Conservation (phyloP, 2,888 invertebrate genomes). For the Synergus gifuensis region DNA sequence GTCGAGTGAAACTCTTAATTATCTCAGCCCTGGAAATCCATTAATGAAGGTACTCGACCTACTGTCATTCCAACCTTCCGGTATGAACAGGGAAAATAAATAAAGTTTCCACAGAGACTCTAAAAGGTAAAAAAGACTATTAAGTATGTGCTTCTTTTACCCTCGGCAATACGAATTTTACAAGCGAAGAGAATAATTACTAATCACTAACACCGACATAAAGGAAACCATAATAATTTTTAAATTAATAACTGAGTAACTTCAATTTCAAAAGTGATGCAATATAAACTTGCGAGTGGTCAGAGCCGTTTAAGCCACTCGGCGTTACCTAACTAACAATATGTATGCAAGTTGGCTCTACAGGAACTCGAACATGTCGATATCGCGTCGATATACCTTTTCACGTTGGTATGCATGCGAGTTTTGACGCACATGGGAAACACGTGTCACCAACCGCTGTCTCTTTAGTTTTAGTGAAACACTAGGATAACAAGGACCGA, state of each 20-base stretch:
- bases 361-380: conserved; percentile 69
- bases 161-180: background rate
- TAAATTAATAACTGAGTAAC: background rate
- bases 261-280: background rate
- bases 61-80: conserved; percentile 40
- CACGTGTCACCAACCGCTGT: conserved; percentile 68
- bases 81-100: conserved; percentile 60
- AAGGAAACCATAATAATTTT: background rate
- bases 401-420: conserved; percentile 52
- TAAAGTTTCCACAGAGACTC: conserved; percentile 59
- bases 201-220: background rate
- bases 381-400: conserved; percentile 63
- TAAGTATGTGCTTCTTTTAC: background rate
- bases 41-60: conserved; percentile 60
- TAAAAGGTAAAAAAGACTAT: background rate
- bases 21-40: conserved; percentile 59
- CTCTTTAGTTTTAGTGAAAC: conserved; percentile 5
- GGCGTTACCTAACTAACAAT: conserved; percentile 70
- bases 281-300: conserved; percentile 45
- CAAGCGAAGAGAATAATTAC: background rate
- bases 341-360: conserved; percentile 71
- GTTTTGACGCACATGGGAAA: conserved; percentile 69
- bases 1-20: conserved; percentile 62
- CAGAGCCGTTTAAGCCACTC: conserved; percentile 65
- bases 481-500: too few species aligned